Conservation (phyloP, 2,113 vertebrate species). For the Malurus elegans region DNA sequence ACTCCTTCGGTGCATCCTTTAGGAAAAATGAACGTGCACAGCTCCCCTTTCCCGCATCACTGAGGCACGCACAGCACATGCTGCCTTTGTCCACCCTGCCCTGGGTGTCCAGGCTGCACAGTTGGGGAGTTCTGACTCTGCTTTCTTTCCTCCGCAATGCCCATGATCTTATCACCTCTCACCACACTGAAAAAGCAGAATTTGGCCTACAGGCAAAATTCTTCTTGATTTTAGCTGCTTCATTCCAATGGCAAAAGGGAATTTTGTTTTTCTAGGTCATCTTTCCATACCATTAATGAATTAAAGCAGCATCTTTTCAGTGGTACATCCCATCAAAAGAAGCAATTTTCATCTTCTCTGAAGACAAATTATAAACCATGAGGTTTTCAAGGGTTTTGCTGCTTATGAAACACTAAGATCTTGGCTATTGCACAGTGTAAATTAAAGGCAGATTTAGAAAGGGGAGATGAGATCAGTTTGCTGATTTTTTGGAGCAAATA, state of each 20-base stretch:
- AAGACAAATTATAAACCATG: background rate
- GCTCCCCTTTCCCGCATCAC: background rate
- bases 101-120: background rate
- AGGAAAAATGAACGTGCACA: background rate
- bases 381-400: slow-evolving; percentile 26
- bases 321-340: background rate
- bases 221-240: background rate
- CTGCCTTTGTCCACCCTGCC: background rate
- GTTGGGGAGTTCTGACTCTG: background rate
- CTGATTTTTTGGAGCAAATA: slow-evolving; percentile 53
- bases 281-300: slow-evolving; percentile 22
- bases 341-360: slow-evolving; percentile 41
- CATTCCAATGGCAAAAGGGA: background rate
- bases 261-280: slow-evolving; percentile 31
- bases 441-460: slow-evolving; percentile 60
- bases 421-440: slow-evolving; percentile 41
- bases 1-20: background rate
- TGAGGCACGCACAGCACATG: rapidly evolving
- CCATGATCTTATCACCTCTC: background rate
- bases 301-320: slow-evolving; percentile 21
- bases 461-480: slow-evolving; percentile 56
- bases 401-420: slow-evolving; percentile 41
- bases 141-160: background rate
- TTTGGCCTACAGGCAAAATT: background rate
- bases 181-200: background rate